Percentiles rank a stretch among this genome's conserved stretches.
Evolutionary conservation across 2,113 vertebrate species (phyloP).

Genomic region (Craseonycteris thonglongyai): DNA sequence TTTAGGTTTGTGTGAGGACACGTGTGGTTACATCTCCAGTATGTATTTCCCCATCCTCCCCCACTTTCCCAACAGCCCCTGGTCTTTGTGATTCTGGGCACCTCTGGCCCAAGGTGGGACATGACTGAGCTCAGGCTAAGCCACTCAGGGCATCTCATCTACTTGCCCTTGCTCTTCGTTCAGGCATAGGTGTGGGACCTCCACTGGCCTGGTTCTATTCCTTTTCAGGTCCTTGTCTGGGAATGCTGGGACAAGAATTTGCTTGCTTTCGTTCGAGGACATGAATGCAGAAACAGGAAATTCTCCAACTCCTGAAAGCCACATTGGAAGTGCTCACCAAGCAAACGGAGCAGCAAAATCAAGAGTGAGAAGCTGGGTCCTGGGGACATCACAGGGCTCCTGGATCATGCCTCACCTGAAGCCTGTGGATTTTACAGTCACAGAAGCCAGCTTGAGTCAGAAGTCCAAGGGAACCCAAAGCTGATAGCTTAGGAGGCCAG

Average conservation of each 20-base stretch:
- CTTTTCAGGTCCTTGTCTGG: neutral
- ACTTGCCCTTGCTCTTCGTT: no score
- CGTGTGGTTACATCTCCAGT: neutral
- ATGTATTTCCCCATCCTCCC: fast-evolving
- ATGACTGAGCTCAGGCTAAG: neutral
- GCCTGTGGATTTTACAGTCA: neutral
- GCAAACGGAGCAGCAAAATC: neutral
- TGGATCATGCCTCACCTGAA: neutral
- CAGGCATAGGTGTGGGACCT: neutral
- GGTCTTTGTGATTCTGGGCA: neutral
- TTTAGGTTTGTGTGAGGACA: neutral
- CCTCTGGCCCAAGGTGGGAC: neutral
- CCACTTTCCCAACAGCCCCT: neutral
- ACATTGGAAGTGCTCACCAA: neutral
- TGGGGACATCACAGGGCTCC: neutral
- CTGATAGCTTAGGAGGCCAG: neutral
- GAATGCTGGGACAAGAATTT: neutral
- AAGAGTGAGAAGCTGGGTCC: neutral
- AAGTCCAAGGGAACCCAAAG: neutral
- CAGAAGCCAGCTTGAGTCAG: neutral
- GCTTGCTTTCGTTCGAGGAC: neutral
- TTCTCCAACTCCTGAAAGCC: neutral
- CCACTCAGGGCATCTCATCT: neutral
- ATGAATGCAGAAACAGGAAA: neutral
- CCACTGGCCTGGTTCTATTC: neutral